These are phyloP conservation scores for Myotis davidii DNA, from an alignment of 2,113 vertebrate species.

Conservation along the genomic window DNA sequence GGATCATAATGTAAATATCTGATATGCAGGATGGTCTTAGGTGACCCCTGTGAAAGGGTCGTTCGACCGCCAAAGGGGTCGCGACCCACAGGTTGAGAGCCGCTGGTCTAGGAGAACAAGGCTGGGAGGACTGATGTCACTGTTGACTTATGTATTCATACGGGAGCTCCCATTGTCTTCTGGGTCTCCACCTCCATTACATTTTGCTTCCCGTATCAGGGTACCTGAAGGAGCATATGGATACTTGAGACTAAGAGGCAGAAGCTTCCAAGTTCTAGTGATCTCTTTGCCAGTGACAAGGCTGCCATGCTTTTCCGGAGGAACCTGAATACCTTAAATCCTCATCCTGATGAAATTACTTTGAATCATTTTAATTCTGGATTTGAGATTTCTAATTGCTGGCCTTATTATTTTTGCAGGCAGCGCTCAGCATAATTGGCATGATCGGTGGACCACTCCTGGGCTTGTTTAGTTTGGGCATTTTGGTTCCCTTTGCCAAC, in stretches of 20 bases:
- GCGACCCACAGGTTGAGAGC: too few species aligned
- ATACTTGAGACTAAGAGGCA: not conserved
- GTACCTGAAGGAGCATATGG: not conserved
- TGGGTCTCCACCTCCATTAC: not conserved
- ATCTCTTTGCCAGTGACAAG: not conserved
- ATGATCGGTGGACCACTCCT: conserved; percentile 96
- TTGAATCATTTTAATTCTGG: not conserved
- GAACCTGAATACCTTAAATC: not conserved
- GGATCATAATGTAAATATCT: too few species aligned
- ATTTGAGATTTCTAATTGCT: not conserved
- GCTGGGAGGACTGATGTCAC: not conserved
- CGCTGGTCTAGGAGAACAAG: not conserved
- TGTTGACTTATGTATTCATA: not conserved
- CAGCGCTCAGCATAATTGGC: conserved; percentile 95
- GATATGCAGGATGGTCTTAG: too few species aligned
- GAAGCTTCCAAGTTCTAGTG: not conserved
- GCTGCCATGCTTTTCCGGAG: not conserved
- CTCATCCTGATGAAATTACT: not conserved
- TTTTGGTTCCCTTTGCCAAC: conserved; percentile 93
- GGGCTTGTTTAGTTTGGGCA: conserved; percentile 93
- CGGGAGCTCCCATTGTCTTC: not conserved
- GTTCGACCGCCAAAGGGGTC: too few species aligned
- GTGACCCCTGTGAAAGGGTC: too few species aligned
- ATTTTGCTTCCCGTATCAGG: not conserved
- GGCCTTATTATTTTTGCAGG: conserved; percentile 83